A percentile compares a stretch with the other conserved stretches of the same genome.
These are phyloP conservation scores for Plotosus lineatus DNA, from an alignment of 2,113 vertebrate species.

Conservation along the genomic window DNA sequence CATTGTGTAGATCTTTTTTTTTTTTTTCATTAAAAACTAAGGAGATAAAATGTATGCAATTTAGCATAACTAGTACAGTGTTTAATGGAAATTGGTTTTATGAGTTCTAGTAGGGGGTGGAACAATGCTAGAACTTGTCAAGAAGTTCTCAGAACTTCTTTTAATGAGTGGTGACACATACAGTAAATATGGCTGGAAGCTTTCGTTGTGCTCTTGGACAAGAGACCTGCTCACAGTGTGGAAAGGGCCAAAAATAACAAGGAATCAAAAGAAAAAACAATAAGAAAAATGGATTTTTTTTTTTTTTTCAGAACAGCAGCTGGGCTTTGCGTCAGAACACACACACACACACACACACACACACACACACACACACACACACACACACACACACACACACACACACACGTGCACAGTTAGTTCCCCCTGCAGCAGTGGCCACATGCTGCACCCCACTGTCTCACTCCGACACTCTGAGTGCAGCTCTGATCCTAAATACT, in stretches of 20 bases:
- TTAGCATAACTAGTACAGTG: background rate
- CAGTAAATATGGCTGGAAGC: background rate
- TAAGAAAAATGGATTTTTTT: conserved; percentile 35
- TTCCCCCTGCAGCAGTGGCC: conserved; percentile 43
- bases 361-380: conserved; percentile 43
- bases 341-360: conserved; percentile 32
- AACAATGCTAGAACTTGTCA: background rate
- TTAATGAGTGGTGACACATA: conserved; percentile 40
- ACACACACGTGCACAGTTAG: conserved; percentile 34
- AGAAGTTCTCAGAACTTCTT: conserved; percentile 7
- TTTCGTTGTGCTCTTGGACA: background rate
- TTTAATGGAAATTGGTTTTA: conserved; percentile 17
- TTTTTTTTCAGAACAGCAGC: conserved; percentile 55
- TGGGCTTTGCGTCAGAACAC: conserved; percentile 21
- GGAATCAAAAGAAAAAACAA: background rate
- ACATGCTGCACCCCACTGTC: conserved; percentile 45
- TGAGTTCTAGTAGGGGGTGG: background rate
- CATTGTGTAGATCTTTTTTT: no score
- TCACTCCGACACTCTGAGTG: conserved; percentile 34
- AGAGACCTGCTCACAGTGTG: conserved; percentile 12
- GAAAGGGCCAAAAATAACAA: conserved; percentile 11
- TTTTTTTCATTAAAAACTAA: no score
- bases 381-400: conserved; percentile 41
- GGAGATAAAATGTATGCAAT: no score
- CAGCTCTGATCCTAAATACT: conserved; percentile 21